These are phyloP conservation scores for Porites australiensis DNA, from an alignment of 64 coral and sea anemone genomes.

Conservation along the genomic window DNA sequence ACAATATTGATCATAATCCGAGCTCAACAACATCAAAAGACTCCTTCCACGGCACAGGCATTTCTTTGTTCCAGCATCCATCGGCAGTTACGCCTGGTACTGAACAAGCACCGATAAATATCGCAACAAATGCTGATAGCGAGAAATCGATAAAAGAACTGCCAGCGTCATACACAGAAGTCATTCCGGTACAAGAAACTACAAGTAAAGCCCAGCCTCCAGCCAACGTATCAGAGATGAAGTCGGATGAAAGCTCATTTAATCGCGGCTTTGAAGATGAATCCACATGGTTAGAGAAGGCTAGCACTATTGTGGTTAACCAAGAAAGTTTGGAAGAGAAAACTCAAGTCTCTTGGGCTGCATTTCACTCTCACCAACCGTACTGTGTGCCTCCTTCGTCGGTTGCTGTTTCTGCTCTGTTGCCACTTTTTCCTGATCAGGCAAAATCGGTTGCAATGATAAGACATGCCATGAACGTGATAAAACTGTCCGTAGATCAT, in stretches of 20 bases:
- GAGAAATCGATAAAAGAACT: not conserved
- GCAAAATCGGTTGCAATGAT: conserved; percentile 69
- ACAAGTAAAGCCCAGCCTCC: not conserved
- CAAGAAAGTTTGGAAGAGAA: not conserved
- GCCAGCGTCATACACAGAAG: not conserved
- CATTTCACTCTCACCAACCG: not conserved
- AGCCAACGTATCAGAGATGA: not conserved
- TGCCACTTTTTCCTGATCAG: conserved; percentile 63
- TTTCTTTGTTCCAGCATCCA: too few relatives aligned
- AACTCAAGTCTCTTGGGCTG: not conserved
- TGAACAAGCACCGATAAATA: too few relatives aligned
- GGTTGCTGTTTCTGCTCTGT: not conserved
- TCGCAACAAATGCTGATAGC: too few relatives aligned
- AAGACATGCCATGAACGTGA: conserved; percentile 58
- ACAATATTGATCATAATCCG: conserved; percentile 19
- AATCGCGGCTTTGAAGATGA: not conserved
- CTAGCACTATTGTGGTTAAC: not conserved
- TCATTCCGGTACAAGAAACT: not conserved
- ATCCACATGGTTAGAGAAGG: not conserved
- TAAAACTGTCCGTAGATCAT: conserved; percentile 26
- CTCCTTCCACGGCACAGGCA: too few relatives aligned
- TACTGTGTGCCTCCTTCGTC: not conserved
- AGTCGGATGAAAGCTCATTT: not conserved
- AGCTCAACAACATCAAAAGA: not conserved
- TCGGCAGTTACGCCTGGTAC: too few relatives aligned